Evolutionary conservation across 2,113 vertebrate genomes (phyloP).

Genomic region (Lagopus leucura): DNA sequence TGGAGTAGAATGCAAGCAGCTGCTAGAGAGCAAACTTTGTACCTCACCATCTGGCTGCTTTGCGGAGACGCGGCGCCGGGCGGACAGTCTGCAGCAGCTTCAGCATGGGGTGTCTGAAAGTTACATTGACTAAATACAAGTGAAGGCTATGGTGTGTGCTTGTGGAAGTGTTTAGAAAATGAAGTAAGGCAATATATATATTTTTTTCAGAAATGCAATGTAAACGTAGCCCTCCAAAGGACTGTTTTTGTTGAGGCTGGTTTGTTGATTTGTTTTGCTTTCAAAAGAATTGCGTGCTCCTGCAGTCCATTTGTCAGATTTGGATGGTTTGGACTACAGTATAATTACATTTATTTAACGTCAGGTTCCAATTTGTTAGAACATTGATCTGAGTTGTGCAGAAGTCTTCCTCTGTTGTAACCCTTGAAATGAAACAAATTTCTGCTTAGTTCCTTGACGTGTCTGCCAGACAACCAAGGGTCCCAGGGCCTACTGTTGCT

Average conservation of each 20-base stretch:
- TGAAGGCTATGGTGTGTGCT: background rate
- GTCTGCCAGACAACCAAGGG: background rate
- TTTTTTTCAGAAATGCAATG: background rate
- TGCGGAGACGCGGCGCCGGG: background rate
- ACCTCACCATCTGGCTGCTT: background rate
- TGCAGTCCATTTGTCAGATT: background rate
- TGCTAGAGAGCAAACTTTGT: background rate
- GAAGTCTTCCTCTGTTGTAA: background rate
- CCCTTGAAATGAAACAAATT: background rate
- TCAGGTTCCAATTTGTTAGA: background rate
- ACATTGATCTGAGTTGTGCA: background rate
- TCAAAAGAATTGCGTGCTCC: background rate
- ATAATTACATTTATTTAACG: background rate
- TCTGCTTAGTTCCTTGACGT: background rate
- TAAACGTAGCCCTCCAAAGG: background rate
- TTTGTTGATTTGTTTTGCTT: background rate
- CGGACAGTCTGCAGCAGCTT: background rate
- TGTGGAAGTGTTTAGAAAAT: background rate
- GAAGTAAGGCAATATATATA: background rate
- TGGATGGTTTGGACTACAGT: background rate
- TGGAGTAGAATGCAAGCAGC: rapidly evolving
- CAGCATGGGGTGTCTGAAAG: too few relatives aligned
- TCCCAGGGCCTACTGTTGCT: background rate
- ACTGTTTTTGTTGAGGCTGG: background rate
- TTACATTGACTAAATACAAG: background rate